phyloP scores from a whole-genome alignment of 2,797 vertebrate species.

The Lutjanus campechanus region DNA sequence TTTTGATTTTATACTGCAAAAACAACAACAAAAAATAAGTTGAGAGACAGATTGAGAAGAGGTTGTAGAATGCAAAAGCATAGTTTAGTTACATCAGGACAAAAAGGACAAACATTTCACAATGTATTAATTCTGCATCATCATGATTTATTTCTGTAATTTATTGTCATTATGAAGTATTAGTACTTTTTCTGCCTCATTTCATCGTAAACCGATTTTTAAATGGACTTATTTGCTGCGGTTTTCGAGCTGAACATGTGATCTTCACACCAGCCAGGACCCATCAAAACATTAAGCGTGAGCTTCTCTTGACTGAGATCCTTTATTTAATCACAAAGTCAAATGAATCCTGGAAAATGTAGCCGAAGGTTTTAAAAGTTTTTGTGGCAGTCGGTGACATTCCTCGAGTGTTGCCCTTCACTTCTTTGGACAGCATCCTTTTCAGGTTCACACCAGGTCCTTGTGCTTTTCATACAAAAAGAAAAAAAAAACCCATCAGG shows the following conservation, averaged over 20 bases:
- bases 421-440: neutral
- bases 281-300: neutral
- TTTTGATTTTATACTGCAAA: neutral
- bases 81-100: neutral
- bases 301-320: no score
- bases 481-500: no score
- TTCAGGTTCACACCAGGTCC: neutral
- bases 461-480: neutral
- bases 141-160: slow-evolving; percentile 1
- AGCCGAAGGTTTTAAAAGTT: neutral
- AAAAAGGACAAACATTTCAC: neutral
- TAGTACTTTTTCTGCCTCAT: neutral
- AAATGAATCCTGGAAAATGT: neutral
- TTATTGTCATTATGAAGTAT: neutral
- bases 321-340: neutral
- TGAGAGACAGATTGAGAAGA: neutral
- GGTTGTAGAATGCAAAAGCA: no score
- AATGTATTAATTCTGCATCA: neutral
- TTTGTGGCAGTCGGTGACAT: neutral
- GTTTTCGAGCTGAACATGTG: neutral
- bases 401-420: slow-evolving; percentile 1
- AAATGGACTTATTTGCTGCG: neutral
- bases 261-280: neutral
- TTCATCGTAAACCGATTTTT: neutral
- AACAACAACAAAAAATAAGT: neutral